Conservation (phyloP, 2,797 vertebrate genomes). For the Brachyrhaphis roseni region DNA sequence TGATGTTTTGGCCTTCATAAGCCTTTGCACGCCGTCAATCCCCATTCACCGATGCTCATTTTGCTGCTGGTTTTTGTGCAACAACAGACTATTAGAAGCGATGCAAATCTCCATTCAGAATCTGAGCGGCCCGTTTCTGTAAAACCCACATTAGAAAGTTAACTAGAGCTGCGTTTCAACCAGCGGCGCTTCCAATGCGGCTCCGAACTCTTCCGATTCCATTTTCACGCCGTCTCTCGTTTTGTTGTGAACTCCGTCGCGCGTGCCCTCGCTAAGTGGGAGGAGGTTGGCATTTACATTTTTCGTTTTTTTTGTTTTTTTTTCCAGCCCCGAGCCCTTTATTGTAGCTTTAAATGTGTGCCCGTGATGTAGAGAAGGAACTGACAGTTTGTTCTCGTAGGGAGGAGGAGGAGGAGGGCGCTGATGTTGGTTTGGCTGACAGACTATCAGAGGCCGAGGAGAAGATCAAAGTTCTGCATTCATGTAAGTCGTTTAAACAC, state of each 20-base stretch:
- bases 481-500: slow-evolving; percentile 83
- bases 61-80: background rate
- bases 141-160: background rate
- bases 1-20: background rate
- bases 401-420: slow-evolving; percentile 83
- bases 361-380: slow-evolving; percentile 20
- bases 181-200: background rate
- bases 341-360: slow-evolving; percentile 23
- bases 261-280: slow-evolving; percentile 7
- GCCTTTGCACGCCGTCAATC: background rate
- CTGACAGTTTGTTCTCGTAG: slow-evolving; percentile 72
- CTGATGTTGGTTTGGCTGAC: slow-evolving; percentile 84
- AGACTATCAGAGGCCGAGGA: slow-evolving; percentile 93
- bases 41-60: background rate
- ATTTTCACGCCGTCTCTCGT: background rate
- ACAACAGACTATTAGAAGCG: no score
- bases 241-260: slow-evolving; percentile 5
- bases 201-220: background rate
- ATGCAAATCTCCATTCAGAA: background rate
- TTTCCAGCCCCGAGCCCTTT: background rate
- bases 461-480: slow-evolving; percentile 93
- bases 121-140: background rate
- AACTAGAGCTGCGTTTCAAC: background rate
- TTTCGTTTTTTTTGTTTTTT: slow-evolving; percentile 6
- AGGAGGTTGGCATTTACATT: slow-evolving; percentile 10